These are phyloP conservation scores for Sinelater perroti DNA, from an alignment of 2,888 invertebrate species.

Conservation along the genomic window DNA sequence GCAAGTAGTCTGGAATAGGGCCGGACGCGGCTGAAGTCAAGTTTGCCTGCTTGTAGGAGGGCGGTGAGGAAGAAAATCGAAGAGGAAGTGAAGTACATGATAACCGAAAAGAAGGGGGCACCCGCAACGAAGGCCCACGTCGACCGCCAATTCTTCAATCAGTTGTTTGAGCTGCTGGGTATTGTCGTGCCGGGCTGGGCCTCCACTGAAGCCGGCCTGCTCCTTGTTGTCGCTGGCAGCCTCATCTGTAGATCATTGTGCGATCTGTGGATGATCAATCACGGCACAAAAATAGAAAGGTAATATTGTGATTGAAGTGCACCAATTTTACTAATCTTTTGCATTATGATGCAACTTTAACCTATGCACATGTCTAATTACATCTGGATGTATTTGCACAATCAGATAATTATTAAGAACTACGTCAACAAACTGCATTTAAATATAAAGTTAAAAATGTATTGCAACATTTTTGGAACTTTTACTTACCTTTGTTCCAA, in stretches of 20 bases:
- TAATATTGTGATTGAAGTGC: slow-evolving; percentile 56
- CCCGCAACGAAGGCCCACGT: slow-evolving; percentile 76
- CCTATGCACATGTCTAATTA: no score
- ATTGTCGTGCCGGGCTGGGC: slow-evolving; percentile 83
- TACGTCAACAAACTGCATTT: no score
- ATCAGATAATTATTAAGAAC: no score
- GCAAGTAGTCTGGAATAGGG: slow-evolving; percentile 40
- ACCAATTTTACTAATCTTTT: no score
- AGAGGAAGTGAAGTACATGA: slow-evolving; percentile 82
- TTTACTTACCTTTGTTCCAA: no score
- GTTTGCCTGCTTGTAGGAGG: slow-evolving; percentile 56
- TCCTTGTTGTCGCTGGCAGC: slow-evolving; percentile 79
- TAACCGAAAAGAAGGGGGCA: slow-evolving; percentile 73
- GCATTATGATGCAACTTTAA: no score
- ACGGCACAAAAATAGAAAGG: slow-evolving; percentile 93
- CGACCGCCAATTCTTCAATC: slow-evolving; percentile 76
- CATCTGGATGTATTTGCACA: no score
- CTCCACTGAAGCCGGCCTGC: slow-evolving; percentile 77
- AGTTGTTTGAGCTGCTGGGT: slow-evolving; percentile 73
- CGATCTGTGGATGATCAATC: slow-evolving; percentile 97
- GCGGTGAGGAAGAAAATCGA: slow-evolving; percentile 66
- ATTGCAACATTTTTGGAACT: no score
- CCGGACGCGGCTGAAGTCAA: no score
- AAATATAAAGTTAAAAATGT: no score
- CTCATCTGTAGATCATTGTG: slow-evolving; percentile 90